These are phyloP conservation scores for Turritopsis rubra DNA, from an alignment of 30 jellyfish, hydroid and myxozoan genomes.

Conservation along the genomic window DNA sequence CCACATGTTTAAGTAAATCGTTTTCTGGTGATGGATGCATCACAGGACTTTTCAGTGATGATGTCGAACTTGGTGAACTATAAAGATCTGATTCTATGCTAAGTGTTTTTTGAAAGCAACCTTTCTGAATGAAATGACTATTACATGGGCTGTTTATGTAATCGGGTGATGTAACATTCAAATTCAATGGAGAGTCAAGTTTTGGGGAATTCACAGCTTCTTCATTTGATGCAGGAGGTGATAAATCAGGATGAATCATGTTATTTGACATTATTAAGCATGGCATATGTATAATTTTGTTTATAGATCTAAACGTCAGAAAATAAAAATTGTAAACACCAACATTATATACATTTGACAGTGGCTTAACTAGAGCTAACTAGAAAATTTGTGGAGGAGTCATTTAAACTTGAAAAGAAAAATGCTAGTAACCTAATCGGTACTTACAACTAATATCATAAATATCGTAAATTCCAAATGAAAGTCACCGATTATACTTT, in stretches of 20 bases:
- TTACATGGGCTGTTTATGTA: not conserved
- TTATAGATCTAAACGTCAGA: not conserved
- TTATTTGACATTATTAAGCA: not conserved
- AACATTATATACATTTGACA: no score
- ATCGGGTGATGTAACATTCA: not conserved
- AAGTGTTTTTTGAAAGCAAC: not conserved
- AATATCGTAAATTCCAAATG: no score
- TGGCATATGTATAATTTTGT: not conserved
- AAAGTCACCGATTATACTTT: no score
- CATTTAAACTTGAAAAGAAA: no score
- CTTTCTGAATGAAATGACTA: not conserved
- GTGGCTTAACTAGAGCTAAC: no score
- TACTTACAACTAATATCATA: no score
- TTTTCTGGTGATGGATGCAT: not conserved
- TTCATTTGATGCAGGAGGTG: slow-evolving; percentile 19
- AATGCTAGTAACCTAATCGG: no score
- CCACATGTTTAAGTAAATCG: not conserved
- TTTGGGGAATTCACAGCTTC: slow-evolving; percentile 3
- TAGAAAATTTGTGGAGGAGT: no score
- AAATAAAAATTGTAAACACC: no score
- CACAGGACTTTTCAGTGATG: slow-evolving; percentile 5
- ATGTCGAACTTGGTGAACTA: slow-evolving; percentile 7
- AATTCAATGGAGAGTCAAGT: not conserved
- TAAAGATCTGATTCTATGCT: not conserved
- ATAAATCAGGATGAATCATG: slow-evolving; percentile 2